Percentiles rank a stretch among this genome's conserved stretches.
These are phyloP conservation scores for Byasa hedistus DNA, from an alignment of 2,888 invertebrate genomes.

Conservation along the genomic window DNA sequence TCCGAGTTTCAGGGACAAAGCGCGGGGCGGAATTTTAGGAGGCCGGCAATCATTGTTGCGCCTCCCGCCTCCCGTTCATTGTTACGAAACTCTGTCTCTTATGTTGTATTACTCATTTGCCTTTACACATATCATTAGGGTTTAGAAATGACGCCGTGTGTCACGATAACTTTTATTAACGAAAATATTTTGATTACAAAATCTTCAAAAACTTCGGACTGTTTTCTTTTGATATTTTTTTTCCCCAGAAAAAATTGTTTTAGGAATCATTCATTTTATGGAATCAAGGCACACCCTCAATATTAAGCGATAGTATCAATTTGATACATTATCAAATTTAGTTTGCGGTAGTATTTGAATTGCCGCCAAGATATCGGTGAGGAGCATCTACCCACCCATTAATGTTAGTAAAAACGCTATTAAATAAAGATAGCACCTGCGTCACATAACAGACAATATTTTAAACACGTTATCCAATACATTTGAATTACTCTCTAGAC, in stretches of 20 bases:
- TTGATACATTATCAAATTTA: slow-evolving; percentile 55
- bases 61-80: slow-evolving; percentile 41
- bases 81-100: slow-evolving; percentile 42
- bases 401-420: slow-evolving; percentile 62
- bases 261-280: slow-evolving; percentile 20
- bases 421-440: slow-evolving; percentile 57
- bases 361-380: slow-evolving; percentile 62
- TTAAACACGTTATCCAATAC: slow-evolving; percentile 35
- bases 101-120: slow-evolving; percentile 43
- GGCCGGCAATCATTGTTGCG: slow-evolving; percentile 42
- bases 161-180: slow-evolving; percentile 1
- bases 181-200: too few species aligned
- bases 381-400: slow-evolving; percentile 58
- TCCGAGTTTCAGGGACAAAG: slow-evolving; percentile 44
- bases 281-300: slow-evolving; percentile 33
- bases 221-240: too few species aligned
- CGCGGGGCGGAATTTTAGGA: slow-evolving; percentile 39
- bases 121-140: slow-evolving; percentile 36
- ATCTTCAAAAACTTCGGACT: too few species aligned
- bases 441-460: slow-evolving; percentile 56
- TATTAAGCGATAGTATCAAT: slow-evolving; percentile 47
- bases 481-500: too few species aligned
- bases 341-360: slow-evolving; percentile 61
- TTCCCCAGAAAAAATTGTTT: too few species aligned
- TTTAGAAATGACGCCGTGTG: background rate